Evolutionary conservation across 2,113 vertebrate species (phyloP).

Genomic region (Pogona vitticeps): DNA sequence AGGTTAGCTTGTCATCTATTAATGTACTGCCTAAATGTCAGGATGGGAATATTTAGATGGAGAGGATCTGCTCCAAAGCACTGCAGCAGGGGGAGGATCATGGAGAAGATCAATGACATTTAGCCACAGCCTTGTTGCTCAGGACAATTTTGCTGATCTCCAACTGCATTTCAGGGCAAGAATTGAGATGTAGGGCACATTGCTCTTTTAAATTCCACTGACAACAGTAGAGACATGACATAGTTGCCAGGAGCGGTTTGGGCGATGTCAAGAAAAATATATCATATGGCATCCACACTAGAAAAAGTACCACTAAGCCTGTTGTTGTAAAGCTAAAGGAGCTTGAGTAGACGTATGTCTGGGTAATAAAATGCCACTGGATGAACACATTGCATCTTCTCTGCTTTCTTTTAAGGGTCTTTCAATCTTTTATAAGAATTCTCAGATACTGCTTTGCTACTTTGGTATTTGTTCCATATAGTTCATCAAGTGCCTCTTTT

Average conservation of each 20-base stretch:
- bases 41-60: not conserved
- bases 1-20: not conserved
- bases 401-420: not conserved
- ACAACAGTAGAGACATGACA: slow-evolving; percentile 34
- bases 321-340: slow-evolving; percentile 23
- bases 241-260: slow-evolving; percentile 51
- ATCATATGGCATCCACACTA: slow-evolving; percentile 18
- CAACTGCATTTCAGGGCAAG: slow-evolving; percentile 28
- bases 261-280: slow-evolving; percentile 56
- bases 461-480: no score
- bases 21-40: not conserved
- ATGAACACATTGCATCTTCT: slow-evolving; percentile 7
- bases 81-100: not conserved
- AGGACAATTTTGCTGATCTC: not conserved
- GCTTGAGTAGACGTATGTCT: slow-evolving; percentile 22
- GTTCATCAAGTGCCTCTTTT: rapidly evolving
- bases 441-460: not conserved
- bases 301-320: not conserved
- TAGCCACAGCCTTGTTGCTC: not conserved
- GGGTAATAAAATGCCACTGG: slow-evolving; percentile 22
- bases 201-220: slow-evolving; percentile 49
- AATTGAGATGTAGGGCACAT: slow-evolving; percentile 14
- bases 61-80: not conserved
- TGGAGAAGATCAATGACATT: not conserved
- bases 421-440: not conserved